Base-by-base conservation (phyloP, 2,888 invertebrate species). In the Watsonalla binaria region DNA sequence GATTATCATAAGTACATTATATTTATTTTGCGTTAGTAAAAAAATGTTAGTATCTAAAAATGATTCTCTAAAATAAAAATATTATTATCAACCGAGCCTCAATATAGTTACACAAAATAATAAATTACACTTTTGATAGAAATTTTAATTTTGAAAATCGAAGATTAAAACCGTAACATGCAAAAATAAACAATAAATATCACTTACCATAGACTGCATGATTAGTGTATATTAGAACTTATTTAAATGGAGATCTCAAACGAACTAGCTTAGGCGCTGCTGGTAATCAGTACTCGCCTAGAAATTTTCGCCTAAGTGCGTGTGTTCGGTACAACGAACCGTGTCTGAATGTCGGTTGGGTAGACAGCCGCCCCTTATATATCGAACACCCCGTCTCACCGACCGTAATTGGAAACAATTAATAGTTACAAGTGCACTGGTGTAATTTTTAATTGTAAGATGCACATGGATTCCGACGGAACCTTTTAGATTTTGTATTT, bases 171-270 rank as follows among this genome's bases (percentile, higher is more conserved):
- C 13, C 8, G 9, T 52, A 55, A 53, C 52, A 24, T 24, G 24
- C 24, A 24, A 24, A 24, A 24, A 24, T 24, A 64, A 62, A 61
- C 55, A 42, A 53, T 34, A 33, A 37, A 14, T 24, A 62, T 24
- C 54, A 89, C 90, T 90, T 62, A 90, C 90, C 90, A 90, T 76
- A 83, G 89, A 89, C 87, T 90, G 88, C 90, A 90, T 90, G 90
- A 90, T 89, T 86, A 81, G 61, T 76, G 74, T 80, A 75, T 80
- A 71, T 82, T 42, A 42, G 42, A 73, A 78, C 80, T 76, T 84
- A 84, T 73, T 66, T 61, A 81, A 74, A 68, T 70, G 72, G 90
- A 90, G 90, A 90, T 90, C 90, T 88, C 88, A 90, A 90, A 90
- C 90, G 89, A 90, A 90, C 90, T 90, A 82, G 77, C 86, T 63